Base-by-base conservation (phyloP, 92 coral and sea anemone genomes). In the Actinernus sp. region DNA sequence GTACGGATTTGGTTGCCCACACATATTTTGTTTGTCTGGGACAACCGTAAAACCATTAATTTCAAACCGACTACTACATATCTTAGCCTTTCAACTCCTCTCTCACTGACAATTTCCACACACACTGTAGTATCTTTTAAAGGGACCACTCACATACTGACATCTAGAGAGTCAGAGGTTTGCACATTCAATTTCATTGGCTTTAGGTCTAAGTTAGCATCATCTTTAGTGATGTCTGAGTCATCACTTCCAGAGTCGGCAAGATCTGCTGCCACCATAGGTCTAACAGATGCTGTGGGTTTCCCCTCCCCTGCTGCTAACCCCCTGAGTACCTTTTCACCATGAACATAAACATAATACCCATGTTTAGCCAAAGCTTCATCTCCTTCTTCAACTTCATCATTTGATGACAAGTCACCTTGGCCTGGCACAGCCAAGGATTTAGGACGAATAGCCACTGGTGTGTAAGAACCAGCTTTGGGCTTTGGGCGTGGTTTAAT, bases 271-370 rank as follows among this genome's bases (percentile, higher is more conserved):
- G 87, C 69, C 49, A 93, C 58, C 81, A 95, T 95, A n/a, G 99
- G 99, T 41, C 81, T 76, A 17, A 95, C 99, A 4, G 99, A 95
- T 0, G 99, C 99, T 38, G 91, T 95, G 1, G 99, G 99, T 51
- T 92, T 92, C 6, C 96, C 89, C 1, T 80, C 96, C 22, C 46
- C 48, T 9, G 36, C 43, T 8, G 49, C 56, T 16, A 76, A 82
- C 24, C 52, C 79, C 28, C 82, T 73, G 65, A 41, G 76, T 28
- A 71, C 60, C 29, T 79, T 70, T 18, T 83, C 88, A 49, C 87
- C 83, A 62, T 91, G 77, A 37, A 91, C 79, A 65, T 85, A 90
- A 55, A 90, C 53, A 37, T 81, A 90, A 55, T 90, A 90, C 16
- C 97, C 97, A 65, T 90, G 86, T 18, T 79, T 75, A 2, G 84